A percentile compares a stretch with the other conserved stretches of the same genome.
phyloP scores from a whole-genome alignment of 2,113 vertebrate genomes.

The Anas platyrhynchos region DNA sequence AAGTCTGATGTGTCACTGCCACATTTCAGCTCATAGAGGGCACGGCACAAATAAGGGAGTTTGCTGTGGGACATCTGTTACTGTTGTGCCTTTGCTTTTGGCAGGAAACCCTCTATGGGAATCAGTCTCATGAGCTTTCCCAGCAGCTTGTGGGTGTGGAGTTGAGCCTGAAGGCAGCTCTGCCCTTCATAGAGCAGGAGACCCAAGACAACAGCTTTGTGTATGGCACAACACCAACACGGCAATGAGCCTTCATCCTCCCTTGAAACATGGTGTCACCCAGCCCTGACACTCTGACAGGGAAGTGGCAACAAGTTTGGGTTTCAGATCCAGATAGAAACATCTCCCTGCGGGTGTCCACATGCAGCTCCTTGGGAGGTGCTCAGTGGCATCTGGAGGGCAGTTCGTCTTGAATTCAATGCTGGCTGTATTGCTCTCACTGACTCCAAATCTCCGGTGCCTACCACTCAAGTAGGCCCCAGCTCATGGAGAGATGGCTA shows the following conservation, averaged over 20 bases:
- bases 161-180: background rate
- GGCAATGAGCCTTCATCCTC: rapidly evolving
- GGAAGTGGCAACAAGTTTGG: background rate
- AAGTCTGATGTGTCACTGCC: background rate
- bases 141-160: background rate
- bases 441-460: background rate
- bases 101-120: rapidly evolving
- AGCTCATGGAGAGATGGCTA: too few species aligned
- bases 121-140: background rate
- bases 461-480: too few species aligned
- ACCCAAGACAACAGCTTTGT: rapidly evolving
- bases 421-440: background rate
- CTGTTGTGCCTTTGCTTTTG: background rate
- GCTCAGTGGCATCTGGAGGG: background rate
- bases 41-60: rapidly evolving
- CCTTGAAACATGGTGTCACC: rapidly evolving
- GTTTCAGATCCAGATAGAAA: background rate
- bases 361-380: background rate
- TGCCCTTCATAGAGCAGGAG: background rate
- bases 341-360: background rate
- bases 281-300: background rate
- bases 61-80: background rate
- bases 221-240: background rate
- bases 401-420: background rate
- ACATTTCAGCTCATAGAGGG: background rate